Percentiles rank a stretch among this genome's conserved stretches.
Conservation (phyloP, 1,140 invertebrate genomes). For the Drosophila tani region DNA sequence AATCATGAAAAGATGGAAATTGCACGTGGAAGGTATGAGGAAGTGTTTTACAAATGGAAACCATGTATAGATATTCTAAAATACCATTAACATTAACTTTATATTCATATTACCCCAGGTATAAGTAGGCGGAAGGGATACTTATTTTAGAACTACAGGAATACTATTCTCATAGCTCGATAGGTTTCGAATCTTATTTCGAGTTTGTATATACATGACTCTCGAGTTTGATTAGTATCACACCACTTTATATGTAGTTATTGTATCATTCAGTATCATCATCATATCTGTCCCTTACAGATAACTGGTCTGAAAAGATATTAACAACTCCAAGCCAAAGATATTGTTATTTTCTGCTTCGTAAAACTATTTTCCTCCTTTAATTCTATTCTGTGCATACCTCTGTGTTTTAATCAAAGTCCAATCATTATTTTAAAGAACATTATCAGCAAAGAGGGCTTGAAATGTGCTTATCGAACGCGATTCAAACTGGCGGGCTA, state of each 20-base stretch:
- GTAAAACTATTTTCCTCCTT: background rate
- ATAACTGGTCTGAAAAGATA: background rate
- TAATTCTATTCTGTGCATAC: background rate
- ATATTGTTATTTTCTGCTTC: rapidly evolving
- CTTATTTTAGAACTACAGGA: too few species aligned
- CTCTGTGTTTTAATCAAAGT: background rate
- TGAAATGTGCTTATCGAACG: background rate
- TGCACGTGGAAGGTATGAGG: background rate
- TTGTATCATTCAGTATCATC: too few species aligned
- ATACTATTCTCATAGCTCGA: too few species aligned
- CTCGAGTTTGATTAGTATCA: background rate
- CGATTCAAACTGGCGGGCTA: background rate
- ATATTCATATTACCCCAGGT: too few species aligned
- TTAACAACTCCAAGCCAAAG: background rate
- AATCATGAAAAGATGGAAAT: too few species aligned
- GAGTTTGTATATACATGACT: too few species aligned
- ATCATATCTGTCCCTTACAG: too few species aligned
- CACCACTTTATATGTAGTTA: background rate
- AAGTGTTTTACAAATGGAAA: background rate
- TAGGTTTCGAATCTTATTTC: too few species aligned
- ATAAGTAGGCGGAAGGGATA: too few species aligned
- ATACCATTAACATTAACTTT: too few species aligned
- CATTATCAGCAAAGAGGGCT: background rate
- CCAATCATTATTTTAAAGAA: background rate
- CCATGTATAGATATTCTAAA: too few species aligned